A percentile compares a stretch with the other conserved stretches of the same genome.
phyloP scores from a whole-genome alignment of 1,140 invertebrate species.

The Plodia interpunctella region DNA sequence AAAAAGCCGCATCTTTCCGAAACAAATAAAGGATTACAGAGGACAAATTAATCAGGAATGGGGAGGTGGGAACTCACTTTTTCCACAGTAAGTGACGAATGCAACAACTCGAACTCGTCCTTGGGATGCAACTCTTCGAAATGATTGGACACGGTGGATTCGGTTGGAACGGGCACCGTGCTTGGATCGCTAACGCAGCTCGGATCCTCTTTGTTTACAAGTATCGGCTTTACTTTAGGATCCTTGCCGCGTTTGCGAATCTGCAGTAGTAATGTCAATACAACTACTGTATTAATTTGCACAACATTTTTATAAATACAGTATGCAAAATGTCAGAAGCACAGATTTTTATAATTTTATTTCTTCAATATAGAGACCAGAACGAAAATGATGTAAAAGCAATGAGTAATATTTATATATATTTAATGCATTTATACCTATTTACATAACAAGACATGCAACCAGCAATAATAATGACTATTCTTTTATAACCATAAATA shows the following conservation, averaged over 20 bases:
- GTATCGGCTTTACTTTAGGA: conserved; percentile 75
- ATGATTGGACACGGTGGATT: conserved; percentile 78
- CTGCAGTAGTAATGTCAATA: conserved; percentile 41
- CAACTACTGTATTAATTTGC: background rate
- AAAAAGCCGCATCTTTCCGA: background rate
- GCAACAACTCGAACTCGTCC: conserved; percentile 85
- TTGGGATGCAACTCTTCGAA: conserved; percentile 88
- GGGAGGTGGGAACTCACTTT: conserved; percentile 62
- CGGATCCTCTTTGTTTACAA: conserved; percentile 76
- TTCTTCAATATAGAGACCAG: no score
- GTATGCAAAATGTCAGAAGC: conserved; percentile 1
- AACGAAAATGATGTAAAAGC: no score
- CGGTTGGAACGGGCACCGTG: conserved; percentile 43
- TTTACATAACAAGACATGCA: no score
- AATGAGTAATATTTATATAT: no score
- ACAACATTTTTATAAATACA: conserved; percentile 5
- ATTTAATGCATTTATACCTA: no score
- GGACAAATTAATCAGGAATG: background rate
- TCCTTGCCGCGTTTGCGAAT: conserved; percentile 75
- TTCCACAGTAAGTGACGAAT: conserved; percentile 55
- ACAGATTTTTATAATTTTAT: no score
- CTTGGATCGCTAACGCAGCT: conserved; percentile 71
- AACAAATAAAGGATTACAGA: background rate
- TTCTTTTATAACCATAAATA: no score
- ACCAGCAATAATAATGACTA: no score